phyloP scores from a whole-genome alignment of 2,113 vertebrate genomes.

The Festucalex cinctus region DNA sequence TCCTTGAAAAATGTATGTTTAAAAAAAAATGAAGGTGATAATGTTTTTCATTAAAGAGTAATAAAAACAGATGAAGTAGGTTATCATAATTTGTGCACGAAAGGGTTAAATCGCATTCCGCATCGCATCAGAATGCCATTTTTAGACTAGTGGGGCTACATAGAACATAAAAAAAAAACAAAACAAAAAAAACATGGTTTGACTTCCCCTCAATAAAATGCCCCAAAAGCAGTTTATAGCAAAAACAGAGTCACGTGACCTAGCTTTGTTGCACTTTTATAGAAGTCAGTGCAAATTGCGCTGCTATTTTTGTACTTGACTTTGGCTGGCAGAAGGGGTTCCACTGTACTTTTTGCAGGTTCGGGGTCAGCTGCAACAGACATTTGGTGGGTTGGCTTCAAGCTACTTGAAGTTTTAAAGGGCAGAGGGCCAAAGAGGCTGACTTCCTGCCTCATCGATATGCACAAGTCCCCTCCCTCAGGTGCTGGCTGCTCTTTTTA shows the following conservation, averaged over 20 bases:
- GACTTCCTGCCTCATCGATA: conserved; percentile 70
- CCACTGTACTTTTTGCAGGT: conserved; percentile 11
- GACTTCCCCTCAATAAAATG: not conserved
- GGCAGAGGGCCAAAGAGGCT: conserved; percentile 59
- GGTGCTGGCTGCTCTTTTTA: conserved; percentile 51
- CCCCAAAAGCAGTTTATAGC: not conserved
- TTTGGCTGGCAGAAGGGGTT: not conserved
- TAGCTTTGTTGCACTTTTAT: conserved; percentile 11
- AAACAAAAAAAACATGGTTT: no score
- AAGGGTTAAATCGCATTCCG: no score
- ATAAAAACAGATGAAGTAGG: no score
- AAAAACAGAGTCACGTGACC: conserved; percentile 23
- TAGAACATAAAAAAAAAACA: no score
- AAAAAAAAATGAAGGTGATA: no score
- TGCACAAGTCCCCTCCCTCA: conserved; percentile 64
- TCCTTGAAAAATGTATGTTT: no score
- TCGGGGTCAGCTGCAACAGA: conserved; percentile 7
- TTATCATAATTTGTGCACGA: no score
- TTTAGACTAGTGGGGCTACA: no score
- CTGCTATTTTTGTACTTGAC: conserved; percentile 14
- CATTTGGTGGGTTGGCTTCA: conserved; percentile 37
- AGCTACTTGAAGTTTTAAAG: conserved; percentile 53
- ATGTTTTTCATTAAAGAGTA: no score
- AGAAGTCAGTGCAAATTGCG: conserved; percentile 4
- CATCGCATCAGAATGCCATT: no score